A percentile compares a stretch with the other conserved stretches of the same genome.
These are phyloP conservation scores for Myrmophylax atrothorax DNA, from an alignment of 2,113 vertebrate species.

Conservation along the genomic window DNA sequence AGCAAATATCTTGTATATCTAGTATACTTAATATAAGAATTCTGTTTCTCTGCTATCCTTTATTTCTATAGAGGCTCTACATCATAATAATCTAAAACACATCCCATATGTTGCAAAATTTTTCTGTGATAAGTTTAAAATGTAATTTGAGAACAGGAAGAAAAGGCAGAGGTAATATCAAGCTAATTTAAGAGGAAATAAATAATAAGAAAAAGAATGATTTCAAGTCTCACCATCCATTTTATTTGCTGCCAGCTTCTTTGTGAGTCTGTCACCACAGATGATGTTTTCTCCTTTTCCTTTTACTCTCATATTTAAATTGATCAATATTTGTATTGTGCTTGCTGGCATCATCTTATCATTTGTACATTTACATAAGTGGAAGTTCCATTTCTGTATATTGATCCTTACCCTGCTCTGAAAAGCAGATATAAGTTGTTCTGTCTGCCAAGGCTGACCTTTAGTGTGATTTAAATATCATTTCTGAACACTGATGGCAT, in stretches of 20 bases:
- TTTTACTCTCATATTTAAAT: constrained; percentile 6
- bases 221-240: background rate
- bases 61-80: background rate
- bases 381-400: background rate
- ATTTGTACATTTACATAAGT: background rate
- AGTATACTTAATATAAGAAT: background rate
- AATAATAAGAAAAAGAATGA: background rate
- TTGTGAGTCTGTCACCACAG: background rate
- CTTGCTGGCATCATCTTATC: constrained; percentile 2
- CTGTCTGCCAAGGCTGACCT: constrained; percentile 21
- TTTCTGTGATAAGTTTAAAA: background rate
- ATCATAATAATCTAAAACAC: background rate
- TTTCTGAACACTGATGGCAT: background rate
- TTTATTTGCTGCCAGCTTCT: background rate
- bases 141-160: background rate
- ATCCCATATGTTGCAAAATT: background rate
- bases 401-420: constrained; percentile 1
- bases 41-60: background rate
- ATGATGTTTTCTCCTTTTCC: background rate
- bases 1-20: background rate
- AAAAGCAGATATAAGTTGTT: background rate
- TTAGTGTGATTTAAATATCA: constrained; percentile 46
- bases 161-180: background rate
- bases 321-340: constrained; percentile 38
- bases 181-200: background rate